phyloP scores from a whole-genome alignment of 1,140 invertebrate genomes.

The Ditylenchus dipsaci region DNA sequence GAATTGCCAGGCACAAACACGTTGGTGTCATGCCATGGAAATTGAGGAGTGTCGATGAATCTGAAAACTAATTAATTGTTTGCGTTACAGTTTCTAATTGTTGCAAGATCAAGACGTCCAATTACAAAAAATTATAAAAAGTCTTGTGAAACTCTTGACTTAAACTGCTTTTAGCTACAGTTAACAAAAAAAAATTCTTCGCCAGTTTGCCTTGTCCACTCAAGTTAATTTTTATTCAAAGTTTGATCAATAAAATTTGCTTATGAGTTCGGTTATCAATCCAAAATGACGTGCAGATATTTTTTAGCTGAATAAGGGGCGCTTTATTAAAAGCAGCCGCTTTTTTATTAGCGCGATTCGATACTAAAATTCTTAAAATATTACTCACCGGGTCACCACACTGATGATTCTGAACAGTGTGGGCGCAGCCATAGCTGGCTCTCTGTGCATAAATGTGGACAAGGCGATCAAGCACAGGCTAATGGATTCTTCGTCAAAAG shows the following conservation, averaged over 20 bases:
- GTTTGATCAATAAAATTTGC: too few species aligned
- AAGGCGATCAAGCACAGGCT: conserved; percentile 86
- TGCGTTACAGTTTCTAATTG: too few species aligned
- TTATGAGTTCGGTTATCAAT: too few species aligned
- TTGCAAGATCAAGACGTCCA: too few species aligned
- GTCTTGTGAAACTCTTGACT: too few species aligned
- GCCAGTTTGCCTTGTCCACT: too few species aligned
- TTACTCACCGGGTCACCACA: not conserved
- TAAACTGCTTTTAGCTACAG: too few species aligned
- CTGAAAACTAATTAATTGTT: too few species aligned
- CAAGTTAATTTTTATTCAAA: too few species aligned
- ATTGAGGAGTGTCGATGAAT: conserved; percentile 57
- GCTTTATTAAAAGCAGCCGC: conserved; percentile 18
- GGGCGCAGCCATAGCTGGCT: conserved; percentile 84
- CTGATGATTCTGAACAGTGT: conserved; percentile 82
- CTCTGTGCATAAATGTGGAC: conserved; percentile 89
- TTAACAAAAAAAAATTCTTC: too few species aligned
- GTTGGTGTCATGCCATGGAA: conserved; percentile 72
- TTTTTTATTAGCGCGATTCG: conserved; percentile 58
- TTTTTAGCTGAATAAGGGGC: too few species aligned
- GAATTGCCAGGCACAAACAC: conserved; percentile 79
- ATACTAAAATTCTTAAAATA: not conserved
- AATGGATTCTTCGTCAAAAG: conserved; percentile 93
- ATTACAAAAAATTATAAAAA: too few species aligned
- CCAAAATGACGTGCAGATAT: conserved; percentile 21